Conservation (phyloP, 2,797 vertebrate genomes). For the Diplodus puntazzo region DNA sequence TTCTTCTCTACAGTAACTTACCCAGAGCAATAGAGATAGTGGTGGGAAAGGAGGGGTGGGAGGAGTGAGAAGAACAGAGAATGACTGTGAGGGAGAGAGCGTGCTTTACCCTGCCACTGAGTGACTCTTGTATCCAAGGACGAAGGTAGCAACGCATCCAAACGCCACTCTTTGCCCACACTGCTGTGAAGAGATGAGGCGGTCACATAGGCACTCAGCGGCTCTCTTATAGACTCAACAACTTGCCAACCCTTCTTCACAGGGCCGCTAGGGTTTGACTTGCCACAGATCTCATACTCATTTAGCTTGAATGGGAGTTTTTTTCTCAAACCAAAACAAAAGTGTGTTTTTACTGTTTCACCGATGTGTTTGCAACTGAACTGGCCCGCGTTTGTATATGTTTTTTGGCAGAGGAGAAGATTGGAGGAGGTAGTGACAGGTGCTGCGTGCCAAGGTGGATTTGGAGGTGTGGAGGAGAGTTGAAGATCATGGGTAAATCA, state of each 20-base stretch:
- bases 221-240: slow-evolving; percentile 56
- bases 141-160: slow-evolving; percentile 82
- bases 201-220: slow-evolving; percentile 56
- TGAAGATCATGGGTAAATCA: slow-evolving; percentile 94
- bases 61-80: slow-evolving; percentile 78
- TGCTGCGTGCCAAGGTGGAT: slow-evolving; percentile 73
- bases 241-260: slow-evolving; percentile 54
- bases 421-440: slow-evolving; percentile 74
- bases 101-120: slow-evolving; percentile 81
- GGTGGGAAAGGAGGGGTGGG: slow-evolving; percentile 72
- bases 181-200: slow-evolving; percentile 71
- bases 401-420: slow-evolving; percentile 73
- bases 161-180: slow-evolving; percentile 73
- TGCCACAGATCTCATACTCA: slow-evolving; percentile 36
- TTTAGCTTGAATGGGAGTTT: slow-evolving; percentile 60
- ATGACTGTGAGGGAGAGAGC: slow-evolving; percentile 75
- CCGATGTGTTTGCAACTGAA: slow-evolving; percentile 50
- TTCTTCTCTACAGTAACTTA: slow-evolving; percentile 74
- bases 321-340: slow-evolving; percentile 31
- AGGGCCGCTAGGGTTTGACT: slow-evolving; percentile 54
- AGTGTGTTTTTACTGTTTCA: slow-evolving; percentile 24
- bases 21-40: slow-evolving; percentile 71
- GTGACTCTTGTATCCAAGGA: slow-evolving; percentile 89
- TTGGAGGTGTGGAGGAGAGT: slow-evolving; percentile 68
- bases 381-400: slow-evolving; percentile 66